A percentile compares a stretch with the other conserved stretches of the same genome.
Evolutionary conservation across 2,888 invertebrate species (phyloP).

Genomic region (Drosophila macrospina): DNA sequence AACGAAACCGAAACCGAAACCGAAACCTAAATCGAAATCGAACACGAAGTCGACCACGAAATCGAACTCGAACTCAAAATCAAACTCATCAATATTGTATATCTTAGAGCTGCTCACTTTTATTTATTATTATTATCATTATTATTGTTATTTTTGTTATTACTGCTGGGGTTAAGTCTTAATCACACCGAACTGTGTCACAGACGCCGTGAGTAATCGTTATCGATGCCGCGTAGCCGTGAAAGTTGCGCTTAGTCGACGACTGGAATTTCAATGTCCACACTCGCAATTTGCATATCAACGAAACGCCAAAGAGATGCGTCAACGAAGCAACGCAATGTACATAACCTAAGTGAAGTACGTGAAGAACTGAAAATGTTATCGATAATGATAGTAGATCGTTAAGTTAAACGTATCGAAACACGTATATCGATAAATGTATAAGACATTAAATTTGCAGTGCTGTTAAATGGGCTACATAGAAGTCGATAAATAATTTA

Average conservation of each 20-base stretch:
- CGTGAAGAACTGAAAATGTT: background rate
- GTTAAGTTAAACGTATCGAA: too few species aligned
- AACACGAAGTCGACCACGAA: too few species aligned
- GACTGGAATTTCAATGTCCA: conserved; percentile 55
- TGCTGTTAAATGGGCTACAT: too few species aligned
- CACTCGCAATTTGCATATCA: conserved; percentile 54
- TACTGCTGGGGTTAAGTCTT: conserved; percentile 13
- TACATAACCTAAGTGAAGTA: conserved; percentile 8
- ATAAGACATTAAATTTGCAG: too few species aligned
- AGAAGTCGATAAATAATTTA: too few species aligned
- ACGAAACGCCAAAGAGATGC: conserved; percentile 32
- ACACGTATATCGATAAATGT: too few species aligned
- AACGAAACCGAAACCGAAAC: conserved; percentile 1
- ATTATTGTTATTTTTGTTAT: conserved; percentile 2
- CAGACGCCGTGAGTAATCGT: conserved; percentile 30
- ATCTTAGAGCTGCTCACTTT: conserved; percentile 6
- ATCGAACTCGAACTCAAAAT: conserved; percentile 5
- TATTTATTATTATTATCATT: conserved; percentile 10
- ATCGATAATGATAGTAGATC: too few species aligned
- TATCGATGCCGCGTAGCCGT: conserved; percentile 29
- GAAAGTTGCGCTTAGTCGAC: conserved; percentile 44
- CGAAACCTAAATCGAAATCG: conserved; percentile 9
- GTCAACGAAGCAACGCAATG: background rate
- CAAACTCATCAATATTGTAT: conserved; percentile 30
- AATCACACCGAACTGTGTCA: conserved; percentile 41